Evolutionary conservation across 2,113 vertebrate genomes (phyloP).

Genomic region (Corythornis cristatus): DNA sequence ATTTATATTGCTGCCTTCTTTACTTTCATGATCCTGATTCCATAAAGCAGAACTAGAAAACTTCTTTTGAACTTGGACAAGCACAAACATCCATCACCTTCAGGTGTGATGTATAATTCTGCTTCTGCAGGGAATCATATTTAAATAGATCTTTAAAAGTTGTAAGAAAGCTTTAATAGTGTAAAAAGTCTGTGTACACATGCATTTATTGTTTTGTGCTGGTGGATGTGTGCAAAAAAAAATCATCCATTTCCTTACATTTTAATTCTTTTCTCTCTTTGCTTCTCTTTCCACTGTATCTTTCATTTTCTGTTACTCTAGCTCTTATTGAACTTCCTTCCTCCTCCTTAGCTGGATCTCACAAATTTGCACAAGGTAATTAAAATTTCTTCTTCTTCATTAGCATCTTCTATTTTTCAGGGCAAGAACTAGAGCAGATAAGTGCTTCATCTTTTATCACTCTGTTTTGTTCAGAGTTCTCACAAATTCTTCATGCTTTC

Average conservation of each 20-base stretch:
- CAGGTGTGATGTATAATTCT: neutral
- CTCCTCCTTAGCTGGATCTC: constrained; percentile 78
- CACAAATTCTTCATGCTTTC: neutral
- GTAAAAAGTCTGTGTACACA: neutral
- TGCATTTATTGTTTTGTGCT: neutral
- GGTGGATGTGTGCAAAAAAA: neutral
- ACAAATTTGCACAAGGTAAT: constrained; percentile 79
- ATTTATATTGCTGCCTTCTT: neutral
- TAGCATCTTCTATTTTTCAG: neutral
- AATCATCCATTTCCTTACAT: neutral
- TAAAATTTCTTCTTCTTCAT: neutral
- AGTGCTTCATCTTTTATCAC: neutral
- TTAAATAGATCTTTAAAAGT: neutral
- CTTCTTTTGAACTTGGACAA: neutral
- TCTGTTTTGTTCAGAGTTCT: neutral
- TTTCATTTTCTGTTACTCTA: constrained; percentile 37
- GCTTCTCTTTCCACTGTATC: neutral
- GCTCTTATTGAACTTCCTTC: constrained; percentile 74
- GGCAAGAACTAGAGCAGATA: neutral
- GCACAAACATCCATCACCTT: neutral
- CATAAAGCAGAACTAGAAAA: neutral
- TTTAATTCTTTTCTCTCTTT: constrained; percentile 22
- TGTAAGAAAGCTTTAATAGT: neutral
- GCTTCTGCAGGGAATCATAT: neutral
- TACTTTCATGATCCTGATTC: neutral